These are phyloP conservation scores for Anguilla japonica DNA, from an alignment of 2,113 vertebrate species.

Conservation along the genomic window DNA sequence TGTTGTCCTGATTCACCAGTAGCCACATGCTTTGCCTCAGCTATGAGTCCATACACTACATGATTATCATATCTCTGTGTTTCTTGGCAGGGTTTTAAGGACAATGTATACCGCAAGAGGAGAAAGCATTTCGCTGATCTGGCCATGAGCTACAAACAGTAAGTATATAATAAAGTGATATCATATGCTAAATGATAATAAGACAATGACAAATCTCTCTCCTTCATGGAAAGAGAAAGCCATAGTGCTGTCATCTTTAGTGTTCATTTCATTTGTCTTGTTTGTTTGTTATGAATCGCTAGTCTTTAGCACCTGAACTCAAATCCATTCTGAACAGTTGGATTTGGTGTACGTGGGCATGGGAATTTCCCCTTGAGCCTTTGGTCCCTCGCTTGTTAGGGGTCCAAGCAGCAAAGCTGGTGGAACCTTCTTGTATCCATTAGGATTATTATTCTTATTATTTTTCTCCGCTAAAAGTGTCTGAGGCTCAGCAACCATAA, in stretches of 20 bases:
- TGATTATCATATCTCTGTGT: not conserved
- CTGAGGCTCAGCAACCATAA: too few relatives aligned
- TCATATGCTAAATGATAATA: too few relatives aligned
- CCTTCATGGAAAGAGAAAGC: not conserved
- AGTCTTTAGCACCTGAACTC: not conserved
- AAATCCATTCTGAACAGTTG: not conserved
- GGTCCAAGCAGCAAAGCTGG: too few relatives aligned
- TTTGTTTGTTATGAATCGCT: not conserved
- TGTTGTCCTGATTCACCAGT: not conserved
- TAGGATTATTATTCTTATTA: too few relatives aligned
- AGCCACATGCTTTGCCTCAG: not conserved
- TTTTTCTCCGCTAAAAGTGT: too few relatives aligned
- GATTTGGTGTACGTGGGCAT: too few relatives aligned
- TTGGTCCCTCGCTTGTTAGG: too few relatives aligned
- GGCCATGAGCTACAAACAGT: constrained; percentile 92
- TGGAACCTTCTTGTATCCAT: too few relatives aligned
- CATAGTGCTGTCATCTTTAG: not conserved
- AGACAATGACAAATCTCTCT: too few relatives aligned
- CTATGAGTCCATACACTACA: not conserved
- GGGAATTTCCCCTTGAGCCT: too few relatives aligned
- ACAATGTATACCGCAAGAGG: constrained; percentile 94
- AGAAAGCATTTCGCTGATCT: constrained; percentile 96
- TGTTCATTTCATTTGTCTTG: not conserved
- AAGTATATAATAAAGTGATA: constrained; percentile 53
- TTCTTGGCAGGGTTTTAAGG: constrained; percentile 88